Conservation (phyloP, 2,113 vertebrate genomes). For the Puma concolor region DNA sequence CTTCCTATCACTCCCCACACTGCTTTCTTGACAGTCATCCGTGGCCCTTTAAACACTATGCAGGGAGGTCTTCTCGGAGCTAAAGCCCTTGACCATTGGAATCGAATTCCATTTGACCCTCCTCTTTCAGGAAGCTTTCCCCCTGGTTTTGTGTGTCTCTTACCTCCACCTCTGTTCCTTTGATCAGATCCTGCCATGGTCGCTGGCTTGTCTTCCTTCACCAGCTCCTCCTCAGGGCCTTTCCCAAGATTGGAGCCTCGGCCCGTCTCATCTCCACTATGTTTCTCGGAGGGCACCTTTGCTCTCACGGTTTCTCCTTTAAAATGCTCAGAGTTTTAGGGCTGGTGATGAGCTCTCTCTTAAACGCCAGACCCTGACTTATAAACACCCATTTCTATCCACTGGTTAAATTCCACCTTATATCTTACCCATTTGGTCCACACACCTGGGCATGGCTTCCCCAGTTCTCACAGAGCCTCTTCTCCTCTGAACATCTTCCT, state of each 20-base stretch:
- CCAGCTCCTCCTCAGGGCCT: fast-evolving
- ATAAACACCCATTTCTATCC: background rate
- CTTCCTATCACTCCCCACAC: background rate
- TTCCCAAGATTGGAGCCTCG: background rate
- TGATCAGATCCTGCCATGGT: no score
- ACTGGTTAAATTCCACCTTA: background rate
- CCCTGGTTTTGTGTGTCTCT: background rate
- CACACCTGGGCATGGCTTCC: background rate
- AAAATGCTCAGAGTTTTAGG: background rate
- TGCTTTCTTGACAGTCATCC: background rate
- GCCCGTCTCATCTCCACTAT: background rate
- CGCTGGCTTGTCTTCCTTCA: background rate
- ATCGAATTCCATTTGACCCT: background rate
- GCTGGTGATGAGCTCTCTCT: background rate
- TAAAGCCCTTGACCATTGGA: background rate
- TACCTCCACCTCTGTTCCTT: background rate
- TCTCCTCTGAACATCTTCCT: background rate
- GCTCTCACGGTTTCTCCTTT: background rate
- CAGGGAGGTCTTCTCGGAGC: background rate
- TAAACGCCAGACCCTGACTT: background rate
- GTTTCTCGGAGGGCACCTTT: background rate
- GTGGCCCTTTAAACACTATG: background rate
- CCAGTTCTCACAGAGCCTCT: background rate
- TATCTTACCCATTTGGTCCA: background rate
- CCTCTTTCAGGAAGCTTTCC: background rate